Base-by-base conservation (phyloP, 2,113 vertebrate genomes). In the Meles meles region DNA sequence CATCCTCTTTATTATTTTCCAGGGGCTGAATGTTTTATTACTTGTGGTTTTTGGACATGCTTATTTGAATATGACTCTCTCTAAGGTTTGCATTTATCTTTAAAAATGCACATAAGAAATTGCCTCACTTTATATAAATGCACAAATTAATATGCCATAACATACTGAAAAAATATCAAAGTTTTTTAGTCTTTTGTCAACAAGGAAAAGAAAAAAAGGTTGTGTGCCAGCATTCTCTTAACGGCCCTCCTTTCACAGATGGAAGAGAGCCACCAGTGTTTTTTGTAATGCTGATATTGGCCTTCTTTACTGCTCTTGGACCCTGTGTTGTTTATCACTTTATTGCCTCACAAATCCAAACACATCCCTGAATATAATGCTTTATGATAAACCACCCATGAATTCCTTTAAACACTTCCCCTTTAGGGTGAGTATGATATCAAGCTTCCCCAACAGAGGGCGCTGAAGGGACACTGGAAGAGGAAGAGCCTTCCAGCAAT, bases 11-110 rank as follows among this genome's bases (percentile, higher is more conserved):
- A 67, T 55, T 76, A 47, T 91, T 92, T 96, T 81, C n/a, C 55
- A 69, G 65, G 67, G 67, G 44, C 21, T 5, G 37, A 5, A 49
- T 69, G 31, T 81, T 94, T 92, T 65, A 69, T 87, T 67, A 34
- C 67, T 57, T 88, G 12, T 3, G 61, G 31, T 49, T 95, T 74
- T 74, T 93, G 84, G 47, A 94, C n/a, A 80, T 10, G 63, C 55
- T 95, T 91, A 71, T 67, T 91, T 94, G 85, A 94, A 63, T 88
- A 76, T 63, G 20, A 71, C 10, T 93, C 23, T 71, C n/a, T 52
- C 34, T 67, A 88, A 77, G 7, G 9, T 57, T 69, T 95, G 34
- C 72, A 84, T 69, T 83, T 80, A 85, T 82, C 84, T 90, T 59
- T n/a, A 67, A 89, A 86, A 20, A 92, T 34, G 90, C 47, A 89